Conservation (phyloP, 2,113 vertebrate genomes). For the Ramphastos sulfuratus region DNA sequence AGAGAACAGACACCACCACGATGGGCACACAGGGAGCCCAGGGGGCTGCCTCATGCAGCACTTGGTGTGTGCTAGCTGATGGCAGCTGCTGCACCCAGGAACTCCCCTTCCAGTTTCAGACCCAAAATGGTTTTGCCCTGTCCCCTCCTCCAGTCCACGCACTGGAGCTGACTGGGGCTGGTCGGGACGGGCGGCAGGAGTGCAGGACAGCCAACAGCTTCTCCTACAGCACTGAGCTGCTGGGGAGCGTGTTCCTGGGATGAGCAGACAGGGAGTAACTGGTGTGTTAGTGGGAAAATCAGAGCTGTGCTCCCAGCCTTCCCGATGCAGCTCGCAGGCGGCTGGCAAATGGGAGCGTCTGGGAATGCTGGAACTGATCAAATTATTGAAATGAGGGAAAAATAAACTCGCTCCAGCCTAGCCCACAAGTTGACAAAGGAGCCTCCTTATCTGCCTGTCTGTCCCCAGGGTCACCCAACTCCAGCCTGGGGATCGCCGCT, state of each 20-base stretch:
- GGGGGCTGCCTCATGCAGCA: rapidly evolving
- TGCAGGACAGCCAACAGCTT: not conserved
- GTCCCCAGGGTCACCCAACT: constrained; percentile 58
- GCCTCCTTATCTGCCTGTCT: constrained; percentile 48
- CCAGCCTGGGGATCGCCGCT: not conserved
- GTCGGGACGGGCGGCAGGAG: not conserved
- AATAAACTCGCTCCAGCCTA: constrained; percentile 32
- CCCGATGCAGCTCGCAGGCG: constrained; percentile 14
- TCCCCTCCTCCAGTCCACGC: not conserved
- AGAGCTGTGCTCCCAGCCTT: constrained; percentile 23
- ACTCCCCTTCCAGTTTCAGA: not conserved
- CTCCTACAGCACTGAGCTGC: not conserved
- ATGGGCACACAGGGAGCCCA: not conserved
- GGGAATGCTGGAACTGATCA: constrained; percentile 53
- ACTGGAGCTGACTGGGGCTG: not conserved
- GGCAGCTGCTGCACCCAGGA: not conserved
- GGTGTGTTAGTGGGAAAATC: constrained; percentile 34
- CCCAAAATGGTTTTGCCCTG: rapidly evolving
- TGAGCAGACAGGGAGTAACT: not conserved
- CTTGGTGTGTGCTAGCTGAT: not conserved
- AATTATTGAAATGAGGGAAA: constrained; percentile 62
- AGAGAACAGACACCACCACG: rapidly evolving
- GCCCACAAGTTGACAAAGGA: constrained; percentile 67
- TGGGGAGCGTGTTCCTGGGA: not conserved
- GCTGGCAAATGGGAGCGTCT: constrained; percentile 48